These are phyloP conservation scores for Parauchenoglanis punctatus DNA, from an alignment of 2,797 vertebrate genomes.

Conservation along the genomic window DNA sequence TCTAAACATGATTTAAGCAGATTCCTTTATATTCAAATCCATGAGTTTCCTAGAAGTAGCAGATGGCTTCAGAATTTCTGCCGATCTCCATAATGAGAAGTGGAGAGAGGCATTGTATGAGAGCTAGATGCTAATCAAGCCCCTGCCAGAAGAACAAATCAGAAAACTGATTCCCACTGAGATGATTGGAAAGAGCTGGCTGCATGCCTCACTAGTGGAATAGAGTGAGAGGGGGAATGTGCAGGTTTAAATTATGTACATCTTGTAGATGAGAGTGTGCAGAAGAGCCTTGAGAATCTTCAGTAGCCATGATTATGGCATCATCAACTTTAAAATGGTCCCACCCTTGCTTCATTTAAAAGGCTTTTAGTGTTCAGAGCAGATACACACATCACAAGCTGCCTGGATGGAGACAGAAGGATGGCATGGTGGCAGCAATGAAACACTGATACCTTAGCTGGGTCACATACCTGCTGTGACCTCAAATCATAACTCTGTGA, in stretches of 20 bases:
- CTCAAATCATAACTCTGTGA: not conserved
- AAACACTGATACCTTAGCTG: not conserved
- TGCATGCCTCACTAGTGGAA: not conserved
- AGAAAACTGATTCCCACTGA: slow-evolving; percentile 40
- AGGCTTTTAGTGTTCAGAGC: not conserved
- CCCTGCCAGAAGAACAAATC: slow-evolving; percentile 37
- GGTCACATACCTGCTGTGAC: not conserved
- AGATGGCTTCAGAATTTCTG: slow-evolving; percentile 33
- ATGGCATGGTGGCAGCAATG: not conserved
- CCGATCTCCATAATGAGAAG: slow-evolving; percentile 35
- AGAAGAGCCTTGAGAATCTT: not conserved
- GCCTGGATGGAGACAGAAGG: not conserved
- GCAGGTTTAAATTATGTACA: slow-evolving; percentile 25
- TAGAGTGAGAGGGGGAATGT: not conserved
- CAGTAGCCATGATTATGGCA: not conserved
- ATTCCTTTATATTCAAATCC: slow-evolving; percentile 44
- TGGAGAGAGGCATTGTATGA: slow-evolving; percentile 8
- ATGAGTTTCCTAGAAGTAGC: slow-evolving; percentile 12
- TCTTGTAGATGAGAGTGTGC: slow-evolving; percentile 2
- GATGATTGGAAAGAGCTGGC: slow-evolving; percentile 32
- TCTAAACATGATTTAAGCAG: not conserved
- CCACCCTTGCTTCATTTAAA: not conserved
- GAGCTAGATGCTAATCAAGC: slow-evolving; percentile 43
- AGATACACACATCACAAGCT: not conserved
- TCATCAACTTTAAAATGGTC: slow-evolving; percentile 18